A percentile compares a stretch with the other conserved stretches of the same genome.
These are phyloP conservation scores for Sebastes trivittatus DNA, from an alignment of 2,797 vertebrate genomes.

Conservation along the genomic window DNA sequence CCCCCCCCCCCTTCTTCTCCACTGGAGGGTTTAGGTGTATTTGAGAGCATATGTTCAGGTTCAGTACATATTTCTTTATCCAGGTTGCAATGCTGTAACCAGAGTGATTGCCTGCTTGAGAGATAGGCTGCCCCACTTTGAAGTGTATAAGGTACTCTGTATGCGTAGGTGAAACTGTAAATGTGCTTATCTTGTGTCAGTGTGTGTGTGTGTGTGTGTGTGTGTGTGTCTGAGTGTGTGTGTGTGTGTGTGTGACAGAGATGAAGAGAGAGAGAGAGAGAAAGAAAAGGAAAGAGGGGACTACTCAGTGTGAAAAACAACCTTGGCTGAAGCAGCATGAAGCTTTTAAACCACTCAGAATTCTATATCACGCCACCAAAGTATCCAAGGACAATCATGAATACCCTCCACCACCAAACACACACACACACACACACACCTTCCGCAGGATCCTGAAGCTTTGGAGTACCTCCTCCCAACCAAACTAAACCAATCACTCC, in stretches of 20 bases:
- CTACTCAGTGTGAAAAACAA: slow-evolving; percentile 58
- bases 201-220: slow-evolving; percentile 8
- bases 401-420: slow-evolving; percentile 21
- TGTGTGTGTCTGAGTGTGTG: neutral
- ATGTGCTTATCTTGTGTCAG: slow-evolving; percentile 69
- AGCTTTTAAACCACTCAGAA: slow-evolving; percentile 70
- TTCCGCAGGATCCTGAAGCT: neutral
- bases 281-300: neutral
- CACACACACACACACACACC: neutral
- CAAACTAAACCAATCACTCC: slow-evolving; percentile 53
- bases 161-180: slow-evolving; percentile 69
- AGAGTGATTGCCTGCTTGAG: slow-evolving; percentile 44
- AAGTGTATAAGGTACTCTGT: slow-evolving; percentile 64
- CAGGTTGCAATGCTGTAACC: slow-evolving; percentile 61
- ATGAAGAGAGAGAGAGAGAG: neutral
- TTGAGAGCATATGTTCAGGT: slow-evolving; percentile 63
- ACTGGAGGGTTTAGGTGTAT: slow-evolving; percentile 48
- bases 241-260: slow-evolving; percentile 5
- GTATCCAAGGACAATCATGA: slow-evolving; percentile 66
- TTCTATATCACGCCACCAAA: slow-evolving; percentile 52
- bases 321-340: slow-evolving; percentile 63
- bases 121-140: slow-evolving; percentile 69
- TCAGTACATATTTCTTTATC: slow-evolving; percentile 68
- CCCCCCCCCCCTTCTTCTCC: neutral
- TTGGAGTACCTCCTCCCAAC: slow-evolving; percentile 12